Conservation (phyloP, 2,888 invertebrate species). For the Candidula unifasciata region DNA sequence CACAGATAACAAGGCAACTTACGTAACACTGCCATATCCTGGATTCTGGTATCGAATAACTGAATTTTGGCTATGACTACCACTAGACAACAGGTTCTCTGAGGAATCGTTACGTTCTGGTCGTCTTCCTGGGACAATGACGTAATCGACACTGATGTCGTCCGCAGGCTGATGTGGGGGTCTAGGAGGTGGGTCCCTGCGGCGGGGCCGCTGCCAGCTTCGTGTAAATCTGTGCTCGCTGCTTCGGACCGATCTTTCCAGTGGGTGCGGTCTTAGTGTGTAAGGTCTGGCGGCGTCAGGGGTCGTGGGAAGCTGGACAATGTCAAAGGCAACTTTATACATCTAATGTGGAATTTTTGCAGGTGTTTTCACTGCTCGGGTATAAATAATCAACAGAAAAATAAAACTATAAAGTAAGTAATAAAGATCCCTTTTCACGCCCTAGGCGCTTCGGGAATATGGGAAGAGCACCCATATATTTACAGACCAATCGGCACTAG, state of each 20-base stretch:
- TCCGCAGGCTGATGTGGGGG: not conserved
- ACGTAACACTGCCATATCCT: not conserved
- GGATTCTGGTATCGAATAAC: not conserved
- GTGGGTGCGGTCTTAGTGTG: not conserved
- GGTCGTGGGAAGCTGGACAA: no score
- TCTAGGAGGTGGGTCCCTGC: conserved; percentile 28
- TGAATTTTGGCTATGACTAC: not conserved
- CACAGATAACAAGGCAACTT: not conserved
- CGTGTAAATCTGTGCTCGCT: conserved; percentile 35
- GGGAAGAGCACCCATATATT: no score
- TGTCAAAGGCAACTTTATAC: no score
- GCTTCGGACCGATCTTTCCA: conserved; percentile 8
- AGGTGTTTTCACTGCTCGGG: no score
- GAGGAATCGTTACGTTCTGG: not conserved
- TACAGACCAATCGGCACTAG: no score
- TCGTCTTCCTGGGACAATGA: not conserved
- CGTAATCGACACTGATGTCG: conserved; percentile 4
- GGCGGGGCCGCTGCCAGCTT: conserved; percentile 39
- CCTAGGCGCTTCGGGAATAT: no score
- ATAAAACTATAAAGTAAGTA: no score
- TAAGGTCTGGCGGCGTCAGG: not conserved
- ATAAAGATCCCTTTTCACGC: no score
- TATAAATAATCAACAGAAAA: no score
- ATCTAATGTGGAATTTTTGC: no score
- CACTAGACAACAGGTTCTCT: not conserved